phyloP scores from a whole-genome alignment of 2,888 invertebrate genomes.

The Rhagonycha fulva region DNA sequence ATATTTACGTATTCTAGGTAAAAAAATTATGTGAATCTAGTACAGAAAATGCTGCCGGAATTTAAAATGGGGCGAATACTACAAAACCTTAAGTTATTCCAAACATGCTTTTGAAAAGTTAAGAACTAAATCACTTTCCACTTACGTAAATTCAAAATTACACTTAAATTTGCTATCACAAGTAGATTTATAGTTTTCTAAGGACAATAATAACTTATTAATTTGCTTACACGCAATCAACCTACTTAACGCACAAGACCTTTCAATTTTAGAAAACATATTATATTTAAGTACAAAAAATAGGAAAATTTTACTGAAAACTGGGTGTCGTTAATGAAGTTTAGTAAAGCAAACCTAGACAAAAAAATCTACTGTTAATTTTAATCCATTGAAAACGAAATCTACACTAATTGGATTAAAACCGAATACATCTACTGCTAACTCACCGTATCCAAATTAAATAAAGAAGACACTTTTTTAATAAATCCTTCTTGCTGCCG shows the following conservation, averaged over 20 bases:
- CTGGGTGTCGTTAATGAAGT: not conserved
- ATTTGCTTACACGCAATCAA: not conserved
- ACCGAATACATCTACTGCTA: not conserved
- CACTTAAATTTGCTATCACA: not conserved
- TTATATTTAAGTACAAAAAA: not conserved
- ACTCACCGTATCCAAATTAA: conserved; percentile 86
- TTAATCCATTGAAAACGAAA: not conserved
- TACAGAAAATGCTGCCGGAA: conserved; percentile 16
- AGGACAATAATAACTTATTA: not conserved
- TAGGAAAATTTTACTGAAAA: not conserved
- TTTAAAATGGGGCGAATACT: conserved; percentile 17
- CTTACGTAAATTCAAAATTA: not conserved
- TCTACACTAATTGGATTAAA: not conserved
- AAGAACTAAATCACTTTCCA: not conserved
- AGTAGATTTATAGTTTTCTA: not conserved
- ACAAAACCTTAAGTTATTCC: not conserved
- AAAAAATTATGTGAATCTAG: not conserved
- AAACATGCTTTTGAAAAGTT: not conserved
- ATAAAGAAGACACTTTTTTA: conserved; percentile 85
- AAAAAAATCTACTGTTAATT: not conserved
- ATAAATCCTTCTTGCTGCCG: conserved; percentile 75
- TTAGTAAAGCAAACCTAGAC: not conserved
- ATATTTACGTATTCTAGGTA: not conserved
- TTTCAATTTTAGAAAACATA: not conserved
- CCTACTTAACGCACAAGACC: not conserved